Conservation (phyloP, 2,797 vertebrate genomes). For the Rhodeus uyekii region DNA sequence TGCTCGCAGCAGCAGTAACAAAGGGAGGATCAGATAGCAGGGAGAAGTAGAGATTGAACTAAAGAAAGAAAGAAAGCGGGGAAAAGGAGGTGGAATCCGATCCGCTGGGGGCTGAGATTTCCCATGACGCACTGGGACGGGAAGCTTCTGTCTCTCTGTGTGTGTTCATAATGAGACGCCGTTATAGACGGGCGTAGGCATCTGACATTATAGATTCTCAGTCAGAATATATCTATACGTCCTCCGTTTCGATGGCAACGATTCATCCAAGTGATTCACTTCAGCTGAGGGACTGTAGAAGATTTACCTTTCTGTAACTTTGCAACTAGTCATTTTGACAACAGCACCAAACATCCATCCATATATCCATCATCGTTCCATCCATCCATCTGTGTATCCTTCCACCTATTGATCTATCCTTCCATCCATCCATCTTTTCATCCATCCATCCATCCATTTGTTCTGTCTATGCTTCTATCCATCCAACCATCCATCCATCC, state of each 20-base stretch:
- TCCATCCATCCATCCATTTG: no score
- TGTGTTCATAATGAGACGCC: slow-evolving; percentile 37
- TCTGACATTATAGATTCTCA: slow-evolving; percentile 14
- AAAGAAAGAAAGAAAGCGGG: slow-evolving; percentile 32
- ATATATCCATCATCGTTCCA: no score
- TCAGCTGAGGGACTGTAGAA: neutral
- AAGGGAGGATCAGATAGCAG: slow-evolving; percentile 54
- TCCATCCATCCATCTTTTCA: no score
- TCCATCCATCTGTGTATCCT: no score
- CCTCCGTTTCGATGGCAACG: neutral
- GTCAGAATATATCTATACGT: neutral
- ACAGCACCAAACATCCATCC: neutral
- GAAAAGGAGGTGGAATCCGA: slow-evolving; percentile 55
- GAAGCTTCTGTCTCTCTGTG: slow-evolving; percentile 34
- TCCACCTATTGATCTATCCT: fast-evolving
- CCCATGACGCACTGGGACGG: slow-evolving; percentile 39
- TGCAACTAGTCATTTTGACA: neutral
- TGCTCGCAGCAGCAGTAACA: slow-evolving; percentile 42
- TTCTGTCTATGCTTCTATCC: no score
- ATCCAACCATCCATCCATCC: no score
- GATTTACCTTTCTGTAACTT: neutral
- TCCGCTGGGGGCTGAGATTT: slow-evolving; percentile 55
- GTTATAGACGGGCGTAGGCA: neutral
- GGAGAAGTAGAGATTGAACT: slow-evolving; percentile 20
- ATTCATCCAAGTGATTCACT: neutral